Evolutionary conservation across 2,888 invertebrate species (phyloP), one percentile per base, ranked within the genome.

Genomic region (Rotaria macrura): DNA sequence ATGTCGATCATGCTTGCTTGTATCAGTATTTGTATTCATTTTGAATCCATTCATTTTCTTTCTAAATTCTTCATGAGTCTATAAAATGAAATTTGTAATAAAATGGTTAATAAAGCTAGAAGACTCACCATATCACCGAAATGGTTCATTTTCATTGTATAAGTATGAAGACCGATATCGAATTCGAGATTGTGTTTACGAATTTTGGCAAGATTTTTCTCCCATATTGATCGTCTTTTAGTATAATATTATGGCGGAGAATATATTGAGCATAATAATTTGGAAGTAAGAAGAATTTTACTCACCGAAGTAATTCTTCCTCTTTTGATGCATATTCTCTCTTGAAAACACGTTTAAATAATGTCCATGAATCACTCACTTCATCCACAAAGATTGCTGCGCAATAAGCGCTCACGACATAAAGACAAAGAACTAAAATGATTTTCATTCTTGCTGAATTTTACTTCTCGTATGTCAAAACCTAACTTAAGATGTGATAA

Each of bases 1-100:
- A n/a, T 79, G 74, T 43, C 74, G 74, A 79, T 79, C 74, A 20
- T 40, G n/a, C 25, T 40, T 79, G 0, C 2, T 14, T n/a, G 74
- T 12, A 10, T 79, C 7, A 7, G n/a, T n/a, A 79, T 79, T 79
- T 23, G 23, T n/a, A n/a, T 12, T 79, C 74, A 85, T 86, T 55
- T 85, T 87, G 87, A 87, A 88, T 40, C 87, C 88, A 83, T 87
- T 87, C 87, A 88, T 87, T 86, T 79, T 52, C 12, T 72, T 65
- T n/a, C 65, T 65, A 84, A 87, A 87, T 85, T 88, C 88, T 14
- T 84, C 74, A 34, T 84, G 85, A 79, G 43, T 34, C 74, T 79
- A 79, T 43, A 79, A 7, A 43, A 25, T 20, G 4, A 79, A 20
- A 17, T 43, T 25, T 6, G 12, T 34, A 40, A 1, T 1, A 5